Conservation (phyloP, 2,888 invertebrate species). For the Cheilosia soror region DNA sequence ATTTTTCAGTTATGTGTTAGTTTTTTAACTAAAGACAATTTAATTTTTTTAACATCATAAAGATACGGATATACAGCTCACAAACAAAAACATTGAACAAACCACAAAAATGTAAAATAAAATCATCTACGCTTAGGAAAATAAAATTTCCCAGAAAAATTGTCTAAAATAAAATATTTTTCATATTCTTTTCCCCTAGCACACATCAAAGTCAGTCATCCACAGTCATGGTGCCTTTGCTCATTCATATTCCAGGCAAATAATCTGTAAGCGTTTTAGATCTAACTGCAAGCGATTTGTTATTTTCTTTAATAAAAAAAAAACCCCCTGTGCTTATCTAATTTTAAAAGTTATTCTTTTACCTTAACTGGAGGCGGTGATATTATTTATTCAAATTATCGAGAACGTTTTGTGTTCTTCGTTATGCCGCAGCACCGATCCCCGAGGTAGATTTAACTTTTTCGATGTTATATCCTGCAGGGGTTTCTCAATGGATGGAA, state of each 20-base stretch:
- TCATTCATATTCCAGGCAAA: slow-evolving; percentile 11
- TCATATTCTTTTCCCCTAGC: no score
- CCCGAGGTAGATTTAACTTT: slow-evolving; percentile 19
- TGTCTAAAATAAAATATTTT: no score
- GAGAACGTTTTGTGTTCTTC: slow-evolving; percentile 6
- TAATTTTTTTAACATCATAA: no score
- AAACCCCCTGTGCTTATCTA: slow-evolving; percentile 15
- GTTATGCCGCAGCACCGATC: not conserved
- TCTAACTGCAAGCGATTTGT: not conserved
- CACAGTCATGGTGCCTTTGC: not conserved
- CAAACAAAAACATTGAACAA: no score
- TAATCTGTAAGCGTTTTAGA: not conserved
- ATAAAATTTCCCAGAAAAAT: no score
- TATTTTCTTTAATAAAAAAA: slow-evolving; percentile 17
- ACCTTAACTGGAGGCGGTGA: not conserved
- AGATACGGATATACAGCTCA: no score
- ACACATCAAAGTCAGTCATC: not conserved
- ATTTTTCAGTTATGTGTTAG: no score
- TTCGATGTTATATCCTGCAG: not conserved
- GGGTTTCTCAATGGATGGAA: not conserved
- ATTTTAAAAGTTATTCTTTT: slow-evolving; percentile 19
- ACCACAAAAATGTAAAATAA: no score
- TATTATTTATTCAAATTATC: slow-evolving; percentile 43
- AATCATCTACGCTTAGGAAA: no score
- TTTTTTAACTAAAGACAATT: no score